These are phyloP conservation scores for Clivina fossor DNA, from an alignment of 2,888 invertebrate genomes.

Conservation along the genomic window DNA sequence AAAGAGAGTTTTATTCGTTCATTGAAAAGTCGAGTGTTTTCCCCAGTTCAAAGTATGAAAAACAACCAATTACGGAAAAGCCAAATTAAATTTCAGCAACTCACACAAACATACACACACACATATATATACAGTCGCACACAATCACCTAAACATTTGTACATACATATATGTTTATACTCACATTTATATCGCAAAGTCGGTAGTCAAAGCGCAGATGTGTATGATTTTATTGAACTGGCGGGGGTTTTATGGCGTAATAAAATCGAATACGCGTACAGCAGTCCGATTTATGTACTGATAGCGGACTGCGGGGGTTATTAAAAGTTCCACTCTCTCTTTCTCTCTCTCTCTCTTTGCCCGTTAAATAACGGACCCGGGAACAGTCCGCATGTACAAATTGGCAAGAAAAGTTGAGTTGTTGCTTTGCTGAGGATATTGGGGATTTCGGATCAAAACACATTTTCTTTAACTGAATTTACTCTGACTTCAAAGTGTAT, in stretches of 20 bases:
- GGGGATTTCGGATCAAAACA: too few species aligned
- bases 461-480: constrained; percentile 4
- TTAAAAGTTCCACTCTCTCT: constrained; percentile 32
- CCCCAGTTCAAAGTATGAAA: constrained; percentile 30
- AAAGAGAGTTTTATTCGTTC: constrained; percentile 29
- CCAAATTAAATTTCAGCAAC: constrained; percentile 28
- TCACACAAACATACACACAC: background rate
- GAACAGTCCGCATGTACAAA: too few species aligned
- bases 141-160: too few species aligned
- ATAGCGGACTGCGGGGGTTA: constrained; percentile 19
- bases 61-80: constrained; percentile 33
- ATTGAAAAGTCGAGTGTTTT: constrained; percentile 32
- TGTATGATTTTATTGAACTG: constrained; percentile 30
- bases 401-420: too few species aligned
- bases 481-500: background rate
- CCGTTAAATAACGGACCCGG: too few species aligned
- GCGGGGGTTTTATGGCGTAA: constrained; percentile 25
- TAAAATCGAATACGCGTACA: constrained; percentile 30
- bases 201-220: constrained; percentile 17
- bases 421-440: too few species aligned
- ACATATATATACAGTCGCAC: background rate
- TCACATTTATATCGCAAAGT: too few species aligned
- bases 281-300: constrained; percentile 26
- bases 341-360: too few species aligned
- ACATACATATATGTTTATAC: too few species aligned